A percentile compares a stretch with the other conserved stretches of the same genome.
Evolutionary conservation across 2,113 vertebrate species (phyloP).

Genomic region (Apteryx owenii): DNA sequence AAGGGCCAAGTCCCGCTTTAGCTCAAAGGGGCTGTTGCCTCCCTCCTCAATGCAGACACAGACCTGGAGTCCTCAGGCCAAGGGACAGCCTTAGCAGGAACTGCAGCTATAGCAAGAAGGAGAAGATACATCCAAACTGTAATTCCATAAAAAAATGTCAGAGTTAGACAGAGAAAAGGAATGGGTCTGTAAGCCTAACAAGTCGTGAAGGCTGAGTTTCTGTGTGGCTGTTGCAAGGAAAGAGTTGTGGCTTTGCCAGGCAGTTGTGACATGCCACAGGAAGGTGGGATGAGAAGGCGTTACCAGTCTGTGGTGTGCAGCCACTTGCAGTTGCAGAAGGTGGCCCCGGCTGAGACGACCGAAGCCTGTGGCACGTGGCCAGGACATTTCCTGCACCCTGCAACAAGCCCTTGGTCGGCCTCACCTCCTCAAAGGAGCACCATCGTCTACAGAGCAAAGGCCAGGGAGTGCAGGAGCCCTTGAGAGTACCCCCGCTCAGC

Average conservation of each 20-base stretch:
- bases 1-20: background rate
- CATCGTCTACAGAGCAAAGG: background rate
- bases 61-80: background rate
- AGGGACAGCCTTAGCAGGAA: no score
- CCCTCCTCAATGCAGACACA: no score
- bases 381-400: background rate
- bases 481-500: background rate
- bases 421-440: background rate
- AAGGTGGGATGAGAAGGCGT: background rate
- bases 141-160: background rate
- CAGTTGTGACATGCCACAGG: background rate
- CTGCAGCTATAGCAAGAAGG: background rate
- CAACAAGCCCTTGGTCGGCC: background rate
- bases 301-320: background rate
- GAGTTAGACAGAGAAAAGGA: background rate
- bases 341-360: background rate
- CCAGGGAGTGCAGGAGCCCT: background rate
- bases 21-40: background rate
- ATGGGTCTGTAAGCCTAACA: no score
- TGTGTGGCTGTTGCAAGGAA: background rate
- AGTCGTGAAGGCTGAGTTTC: background rate
- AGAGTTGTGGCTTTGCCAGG: background rate
- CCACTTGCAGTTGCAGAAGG: background rate
- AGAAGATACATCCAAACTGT: background rate
- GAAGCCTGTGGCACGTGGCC: background rate